These are phyloP conservation scores for Netelia melanura DNA, from an alignment of 2,888 invertebrate species.

Conservation along the genomic window DNA sequence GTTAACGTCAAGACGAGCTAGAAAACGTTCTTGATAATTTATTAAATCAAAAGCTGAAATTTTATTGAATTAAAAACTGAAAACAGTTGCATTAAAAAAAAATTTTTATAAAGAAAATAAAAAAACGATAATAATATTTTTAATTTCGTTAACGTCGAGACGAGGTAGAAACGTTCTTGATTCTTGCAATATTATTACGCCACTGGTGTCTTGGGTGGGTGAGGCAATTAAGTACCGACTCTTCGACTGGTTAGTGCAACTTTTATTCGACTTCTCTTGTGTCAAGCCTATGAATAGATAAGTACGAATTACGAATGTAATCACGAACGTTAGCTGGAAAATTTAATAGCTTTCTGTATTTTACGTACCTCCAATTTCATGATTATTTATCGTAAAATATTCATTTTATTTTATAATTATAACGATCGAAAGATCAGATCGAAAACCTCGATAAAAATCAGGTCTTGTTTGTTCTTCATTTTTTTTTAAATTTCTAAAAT, in stretches of 20 bases:
- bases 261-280: conserved; percentile 13
- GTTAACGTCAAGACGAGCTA: not conserved
- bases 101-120: too few relatives aligned
- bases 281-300: conserved; percentile 24
- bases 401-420: too few relatives aligned
- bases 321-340: not conserved
- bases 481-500: too few relatives aligned
- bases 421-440: too few relatives aligned
- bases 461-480: too few relatives aligned
- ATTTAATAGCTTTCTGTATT: not conserved
- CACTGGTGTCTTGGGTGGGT: not conserved
- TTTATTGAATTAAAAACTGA: too few relatives aligned
- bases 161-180: not conserved
- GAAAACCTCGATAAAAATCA: too few relatives aligned
- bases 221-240: conserved; percentile 7
- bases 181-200: conserved; percentile 51
- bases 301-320: not conserved
- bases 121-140: too few relatives aligned
- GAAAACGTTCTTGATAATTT: not conserved
- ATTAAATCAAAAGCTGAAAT: too few relatives aligned
- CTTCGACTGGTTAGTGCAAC: not conserved
- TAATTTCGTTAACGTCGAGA: too few relatives aligned
- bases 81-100: too few relatives aligned
- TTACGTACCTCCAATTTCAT: not conserved
- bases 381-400: not conserved